Evolutionary conservation across 2,888 invertebrate species (phyloP).

Genomic region (Acrobasis consociella): DNA sequence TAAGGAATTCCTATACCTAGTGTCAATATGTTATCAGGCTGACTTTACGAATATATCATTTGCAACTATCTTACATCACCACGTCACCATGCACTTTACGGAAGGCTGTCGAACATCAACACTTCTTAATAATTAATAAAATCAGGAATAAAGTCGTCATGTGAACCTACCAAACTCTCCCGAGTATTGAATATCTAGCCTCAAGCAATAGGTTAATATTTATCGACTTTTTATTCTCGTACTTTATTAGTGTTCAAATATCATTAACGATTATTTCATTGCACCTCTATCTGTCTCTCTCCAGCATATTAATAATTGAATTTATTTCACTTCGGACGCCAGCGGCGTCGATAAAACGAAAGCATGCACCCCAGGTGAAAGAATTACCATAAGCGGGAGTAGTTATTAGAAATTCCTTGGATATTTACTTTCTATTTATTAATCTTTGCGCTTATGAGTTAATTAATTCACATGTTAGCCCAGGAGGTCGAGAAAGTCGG

Average conservation of each 20-base stretch:
- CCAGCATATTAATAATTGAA: slow-evolving; percentile 55
- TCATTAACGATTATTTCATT: slow-evolving; percentile 73
- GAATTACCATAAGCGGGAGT: slow-evolving; percentile 52
- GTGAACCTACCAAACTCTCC: slow-evolving; percentile 47
- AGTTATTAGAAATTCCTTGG: slow-evolving; percentile 53
- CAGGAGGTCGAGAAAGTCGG: slow-evolving; percentile 44
- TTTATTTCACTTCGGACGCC: slow-evolving; percentile 54
- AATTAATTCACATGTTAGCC: slow-evolving; percentile 54
- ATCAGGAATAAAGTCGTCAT: slow-evolving; percentile 37
- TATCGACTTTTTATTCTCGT: slow-evolving; percentile 73
- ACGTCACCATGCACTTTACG: too few relatives aligned
- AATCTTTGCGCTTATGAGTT: slow-evolving; percentile 57
- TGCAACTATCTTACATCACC: too few relatives aligned
- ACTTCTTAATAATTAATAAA: neutral
- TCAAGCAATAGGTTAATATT: slow-evolving; percentile 71
- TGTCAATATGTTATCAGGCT: too few relatives aligned
- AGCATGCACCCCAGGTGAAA: slow-evolving; percentile 58
- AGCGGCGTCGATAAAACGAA: slow-evolving; percentile 57
- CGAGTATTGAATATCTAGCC: slow-evolving; percentile 57
- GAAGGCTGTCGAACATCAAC: too few relatives aligned
- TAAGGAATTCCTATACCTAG: too few relatives aligned
- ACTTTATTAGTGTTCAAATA: slow-evolving; percentile 76
- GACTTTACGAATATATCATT: too few relatives aligned
- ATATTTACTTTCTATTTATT: slow-evolving; percentile 64
- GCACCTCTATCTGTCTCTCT: slow-evolving; percentile 46